Base-by-base conservation (phyloP, 2,113 vertebrate species). In the Vulpes ferrilata region DNA sequence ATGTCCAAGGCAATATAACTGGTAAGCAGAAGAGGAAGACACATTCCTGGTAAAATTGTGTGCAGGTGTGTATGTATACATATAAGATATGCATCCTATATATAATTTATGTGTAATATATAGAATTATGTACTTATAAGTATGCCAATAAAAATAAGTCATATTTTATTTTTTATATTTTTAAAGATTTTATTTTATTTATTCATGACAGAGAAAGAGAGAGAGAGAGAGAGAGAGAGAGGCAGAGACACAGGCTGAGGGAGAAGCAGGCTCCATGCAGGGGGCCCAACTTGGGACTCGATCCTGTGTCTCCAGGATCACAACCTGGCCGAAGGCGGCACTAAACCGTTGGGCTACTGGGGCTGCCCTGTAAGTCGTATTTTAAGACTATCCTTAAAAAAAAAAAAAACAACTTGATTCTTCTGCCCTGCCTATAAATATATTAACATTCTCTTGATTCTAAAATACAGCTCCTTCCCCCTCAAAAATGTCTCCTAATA, bases 101-200 rank as follows among this genome's bases (percentile, higher is more conserved):
- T 43, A 48, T 27, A 16, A 76, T 48, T 53, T 78, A 22, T 55
- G 20, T 32, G 76, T n/a, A 79, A 35, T 35, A 35, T 62, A 38
- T 59, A 8, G 30, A 51, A 51, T 15, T n/a, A 9, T 78, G 20
- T 59, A 17, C 30, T 78, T 38, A 2, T 65, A 80, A 78, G 6
- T 64, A 48, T n/a, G 16, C 83, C 82, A 92, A 51, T 94, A 38
- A 96, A 83, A 89, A 62, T 38, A 90, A 82, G 76, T 71, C 62
- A 82, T 3, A 38, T 43, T 43, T 43, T 43, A 43, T 43, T 43
- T 43, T 43, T 43, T 43, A 43, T 43, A 7, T 43, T 43, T 43
- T 43, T 43, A 43, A 43, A 43, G 43, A 43, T 43, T 43, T 43
- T 43, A 43, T 43, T 43, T 43, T 43, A 43, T 43, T 43, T 43